These are phyloP conservation scores for Drosophila atroscutellata DNA, from an alignment of 2,888 invertebrate genomes.

Conservation along the genomic window DNA sequence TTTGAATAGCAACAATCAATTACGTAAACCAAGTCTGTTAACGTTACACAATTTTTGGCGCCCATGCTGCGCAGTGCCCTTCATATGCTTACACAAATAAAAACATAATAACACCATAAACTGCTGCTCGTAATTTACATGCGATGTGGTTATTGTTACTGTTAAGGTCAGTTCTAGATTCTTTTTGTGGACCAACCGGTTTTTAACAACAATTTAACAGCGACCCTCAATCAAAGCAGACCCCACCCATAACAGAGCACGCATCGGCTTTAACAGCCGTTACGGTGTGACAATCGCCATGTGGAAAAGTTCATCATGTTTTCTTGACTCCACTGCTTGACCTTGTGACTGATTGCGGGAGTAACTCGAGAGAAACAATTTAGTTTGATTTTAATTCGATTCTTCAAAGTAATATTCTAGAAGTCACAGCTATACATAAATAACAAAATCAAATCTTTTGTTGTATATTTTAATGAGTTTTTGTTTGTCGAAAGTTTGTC, in stretches of 20 bases:
- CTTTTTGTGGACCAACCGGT: constrained; percentile 47
- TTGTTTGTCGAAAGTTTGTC: constrained; percentile 21
- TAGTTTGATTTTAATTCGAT: not conserved
- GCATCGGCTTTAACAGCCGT: not conserved
- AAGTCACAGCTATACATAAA: not conserved
- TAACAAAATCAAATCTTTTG: constrained; percentile 9
- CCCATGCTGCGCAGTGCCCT: constrained; percentile 40
- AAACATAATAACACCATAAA: constrained; percentile 15
- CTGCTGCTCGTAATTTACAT: constrained; percentile 10
- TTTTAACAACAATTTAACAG: constrained; percentile 19
- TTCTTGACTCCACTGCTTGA: constrained; percentile 21
- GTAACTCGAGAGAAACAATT: not conserved
- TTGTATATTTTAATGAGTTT: constrained; percentile 44
- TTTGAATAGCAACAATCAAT: constrained; percentile 8
- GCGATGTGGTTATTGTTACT: constrained; percentile 30
- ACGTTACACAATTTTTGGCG: constrained; percentile 33
- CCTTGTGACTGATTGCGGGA: constrained; percentile 19
- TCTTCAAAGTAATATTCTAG: not conserved
- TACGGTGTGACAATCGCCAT: constrained; percentile 35
- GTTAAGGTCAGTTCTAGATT: constrained; percentile 57
- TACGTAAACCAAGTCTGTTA: constrained; percentile 33
- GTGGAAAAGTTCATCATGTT: constrained; percentile 28
- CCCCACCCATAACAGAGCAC: not conserved
- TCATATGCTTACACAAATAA: constrained; percentile 6
- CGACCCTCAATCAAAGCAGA: constrained; percentile 18